A percentile compares a stretch with the other conserved stretches of the same genome.
Evolutionary conservation across 2,888 invertebrate species (phyloP).

Genomic region (Hololepta plana): DNA sequence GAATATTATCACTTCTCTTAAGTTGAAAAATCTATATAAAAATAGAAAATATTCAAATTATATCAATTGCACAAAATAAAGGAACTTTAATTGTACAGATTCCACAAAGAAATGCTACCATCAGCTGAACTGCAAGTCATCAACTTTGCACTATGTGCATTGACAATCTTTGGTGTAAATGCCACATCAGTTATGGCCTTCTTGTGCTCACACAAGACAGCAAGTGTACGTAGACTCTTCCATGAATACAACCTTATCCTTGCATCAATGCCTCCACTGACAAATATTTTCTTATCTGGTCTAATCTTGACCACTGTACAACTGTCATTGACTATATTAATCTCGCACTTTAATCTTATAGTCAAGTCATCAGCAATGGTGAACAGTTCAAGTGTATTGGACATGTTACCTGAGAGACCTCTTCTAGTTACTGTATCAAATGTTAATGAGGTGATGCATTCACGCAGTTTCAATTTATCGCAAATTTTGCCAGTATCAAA

Average conservation of each 20-base stretch:
- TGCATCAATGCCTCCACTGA: slow-evolving; percentile 61
- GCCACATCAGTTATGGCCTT: slow-evolving; percentile 52
- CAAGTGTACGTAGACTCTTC: slow-evolving; percentile 53
- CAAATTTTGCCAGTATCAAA: slow-evolving; percentile 38
- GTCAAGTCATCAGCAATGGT: slow-evolving; percentile 34
- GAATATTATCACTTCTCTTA: too few relatives aligned
- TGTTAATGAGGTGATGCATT: slow-evolving; percentile 54
- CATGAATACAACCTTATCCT: slow-evolving; percentile 58
- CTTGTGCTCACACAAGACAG: slow-evolving; percentile 54
- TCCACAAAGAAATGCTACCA: slow-evolving; percentile 61
- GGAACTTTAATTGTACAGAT: slow-evolving; percentile 70
- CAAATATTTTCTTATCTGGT: slow-evolving; percentile 52
- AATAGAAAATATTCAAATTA: too few relatives aligned
- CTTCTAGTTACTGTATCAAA: slow-evolving; percentile 45
- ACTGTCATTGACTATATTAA: slow-evolving; percentile 50
- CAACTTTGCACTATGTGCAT: slow-evolving; percentile 52
- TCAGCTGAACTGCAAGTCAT: slow-evolving; percentile 63
- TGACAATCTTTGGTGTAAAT: slow-evolving; percentile 45
- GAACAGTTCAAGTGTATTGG: slow-evolving; percentile 43
- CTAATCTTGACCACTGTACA: slow-evolving; percentile 50
- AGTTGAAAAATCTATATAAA: too few relatives aligned
- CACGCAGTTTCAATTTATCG: slow-evolving; percentile 35
- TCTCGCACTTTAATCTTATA: slow-evolving; percentile 38
- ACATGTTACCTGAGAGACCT: slow-evolving; percentile 48
- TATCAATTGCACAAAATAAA: too few relatives aligned